Conservation (phyloP, 2,113 vertebrate species). For the Stigmatopora nigra region DNA sequence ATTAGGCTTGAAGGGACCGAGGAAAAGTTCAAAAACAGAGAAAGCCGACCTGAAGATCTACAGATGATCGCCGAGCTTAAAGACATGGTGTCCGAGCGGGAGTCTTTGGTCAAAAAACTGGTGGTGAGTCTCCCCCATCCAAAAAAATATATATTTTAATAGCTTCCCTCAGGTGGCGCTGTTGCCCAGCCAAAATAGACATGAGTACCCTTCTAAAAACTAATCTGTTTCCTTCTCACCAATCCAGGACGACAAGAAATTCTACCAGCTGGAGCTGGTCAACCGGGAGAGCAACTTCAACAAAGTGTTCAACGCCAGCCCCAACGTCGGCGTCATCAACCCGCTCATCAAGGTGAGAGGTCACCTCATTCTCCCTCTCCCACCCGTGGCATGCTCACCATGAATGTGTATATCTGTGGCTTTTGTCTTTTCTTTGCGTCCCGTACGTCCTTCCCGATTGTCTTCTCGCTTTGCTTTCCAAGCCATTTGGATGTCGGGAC, state of each 20-base stretch:
- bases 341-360: conserved; percentile 91
- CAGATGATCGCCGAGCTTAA: conserved; percentile 93
- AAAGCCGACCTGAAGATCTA: conserved; percentile 90
- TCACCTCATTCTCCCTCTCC: conserved; percentile 23
- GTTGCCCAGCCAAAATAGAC: no score
- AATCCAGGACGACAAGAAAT: conserved; percentile 95
- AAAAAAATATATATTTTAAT: no score
- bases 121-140: conserved; percentile 76
- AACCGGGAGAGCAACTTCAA: conserved; percentile 99
- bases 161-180: background rate
- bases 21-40: conserved; percentile 91
- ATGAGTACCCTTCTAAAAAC: background rate
- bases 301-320: conserved; percentile 96
- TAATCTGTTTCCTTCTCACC: conserved; percentile 16
- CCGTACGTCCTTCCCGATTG: conserved; percentile 38
- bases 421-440: conserved; percentile 4
- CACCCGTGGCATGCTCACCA: background rate
- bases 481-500: conserved; percentile 58
- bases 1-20: conserved; percentile 91
- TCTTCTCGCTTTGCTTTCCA: conserved; percentile 74
- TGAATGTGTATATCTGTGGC: background rate
- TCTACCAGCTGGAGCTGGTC: conserved; percentile 97
- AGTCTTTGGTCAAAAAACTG: conserved; percentile 94
- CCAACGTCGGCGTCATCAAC: conserved; percentile 97
- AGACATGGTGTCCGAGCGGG: conserved; percentile 91